Base-by-base conservation (phyloP, 30 jellyfish, hydroid and myxozoan species). In the Aurelia coerulea region DNA sequence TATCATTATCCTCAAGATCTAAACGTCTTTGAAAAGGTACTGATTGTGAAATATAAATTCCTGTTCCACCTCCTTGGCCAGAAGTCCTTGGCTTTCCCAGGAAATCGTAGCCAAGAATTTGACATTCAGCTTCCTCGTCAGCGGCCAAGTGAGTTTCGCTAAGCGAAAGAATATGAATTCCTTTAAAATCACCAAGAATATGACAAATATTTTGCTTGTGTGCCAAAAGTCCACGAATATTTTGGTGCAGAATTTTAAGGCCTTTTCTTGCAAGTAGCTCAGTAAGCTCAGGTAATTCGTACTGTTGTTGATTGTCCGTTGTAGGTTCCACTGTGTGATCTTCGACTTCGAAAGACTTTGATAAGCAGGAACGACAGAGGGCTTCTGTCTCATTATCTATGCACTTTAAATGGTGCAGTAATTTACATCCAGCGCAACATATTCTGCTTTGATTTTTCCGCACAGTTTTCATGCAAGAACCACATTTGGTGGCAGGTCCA, bases 201-300 rank as follows among this genome's bases (percentile, higher is more conserved):
- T 75, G 86, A 75, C 35, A 75, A 46, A 42, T 74, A 75, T 75
- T 51, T 51, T 75, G 84, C 51, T 75, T 75, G 74, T 75, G 52
- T 46, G 86, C 60, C 13, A 73, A 53, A 62, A 84, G 81, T 52
- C 94, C 94, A 53, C 83, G 80, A 1, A 74, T 68, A 84, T 84
- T 84, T 84, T 84, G 94, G 59, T 84, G 94, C 73, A 84, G 81
- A 29, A 84, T 74, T 62, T 62, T 84, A 56, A 35, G 65, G 73
- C 94, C 90, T 84, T 75, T 75, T 19, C 86, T 59, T 75, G 76
- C 50, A 51, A 75, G 86, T 75, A 75, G 86, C 86, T 75, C 86
- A 51, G 86, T 46, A 42, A 75, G 86, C 73, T 53, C 86, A 75
- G 86, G 86, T 53, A 75, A 75, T 53, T 75, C 86, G 42, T 75